Base-by-base conservation (phyloP, 2,888 invertebrate genomes). In the Epinotia demarniana region DNA sequence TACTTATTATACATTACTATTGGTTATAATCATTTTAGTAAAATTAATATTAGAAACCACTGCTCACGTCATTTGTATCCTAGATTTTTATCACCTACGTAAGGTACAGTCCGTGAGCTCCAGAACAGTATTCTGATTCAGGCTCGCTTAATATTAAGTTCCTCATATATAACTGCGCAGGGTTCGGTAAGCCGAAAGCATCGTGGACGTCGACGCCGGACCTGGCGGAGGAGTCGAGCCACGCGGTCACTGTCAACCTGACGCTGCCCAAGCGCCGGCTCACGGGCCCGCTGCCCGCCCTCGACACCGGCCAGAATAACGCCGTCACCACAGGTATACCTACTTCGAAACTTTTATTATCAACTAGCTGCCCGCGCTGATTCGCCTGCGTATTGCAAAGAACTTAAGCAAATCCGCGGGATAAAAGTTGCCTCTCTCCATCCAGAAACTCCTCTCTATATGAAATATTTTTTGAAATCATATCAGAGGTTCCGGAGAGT, bases 191-290 rank as follows among this genome's bases (percentile, higher is more conserved):
- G 87, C 86, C 83, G 81, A 92, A 89, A 84, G 92, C 96, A 81
- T 96, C 97, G 81, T 98, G 97, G 97, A 97, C 96, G 84, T 98
- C 97, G 80, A 97, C 97, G 80, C 97, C 97, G 81, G 97, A 97
- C 92, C 94, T 97, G 86, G 95, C 96, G 80, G 92, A 92, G 76
- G 95, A 95, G 80, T 94, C 95, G 82, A 93, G 95, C 77, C 95
- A 95, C 82, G 95, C 96, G 68, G 95, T 96, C 81, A 96, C 96
- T 67, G 92, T 97, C 81, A 96, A 95, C 88, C 91, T 97, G 78
- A 96, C 95, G 80, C 91, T 97, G 82, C 97, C 97, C 68, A 95
- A 95, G 83, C 93, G 96, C 79, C 95, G 96, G 81, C 94, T 95
- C 79, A 95, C 96, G 67, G 95, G 96, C 66, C 94, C 95, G 74